Evolutionary conservation across 2,113 vertebrate genomes (phyloP), one percentile per base, ranked within the genome.

Genomic region (Seriola aureovittata): DNA sequence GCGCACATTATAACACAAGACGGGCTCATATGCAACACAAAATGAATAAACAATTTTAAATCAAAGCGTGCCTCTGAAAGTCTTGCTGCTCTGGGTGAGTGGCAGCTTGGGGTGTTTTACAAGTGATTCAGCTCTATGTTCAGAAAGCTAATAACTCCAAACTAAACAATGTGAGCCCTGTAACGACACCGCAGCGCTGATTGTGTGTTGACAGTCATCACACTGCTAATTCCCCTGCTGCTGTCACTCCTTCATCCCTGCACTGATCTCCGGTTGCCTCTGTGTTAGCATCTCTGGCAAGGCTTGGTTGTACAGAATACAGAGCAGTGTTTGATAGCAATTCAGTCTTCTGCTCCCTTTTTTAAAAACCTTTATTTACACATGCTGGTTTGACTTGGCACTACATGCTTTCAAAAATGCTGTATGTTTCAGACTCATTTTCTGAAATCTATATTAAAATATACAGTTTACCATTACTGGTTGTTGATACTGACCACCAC

Each of bases 201-300:
- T 84, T 82, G 54, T 85, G 83, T 90, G 87, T 91, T 91, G 91
- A 93, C 90, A 87, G 78, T 88, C 78, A 84, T 88, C 87, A 83
- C 81, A 75, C 77, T 1, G 25, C 68, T 87, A 89, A 93, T 84
- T 89, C 90, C 82, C 75, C 54, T 46, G 59, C 68, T 63, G 84
- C 87, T 80, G 82, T 80, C 89, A 83, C 87, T 87, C 82, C 72
- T 69, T 40, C 75, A 71, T 80, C 68, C 50, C 62, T 50, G 81
- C 54, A 62, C 60, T 73, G 52, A 69, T 67, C 80, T 89, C 38
- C 40, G 21, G 60, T 71, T 73, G 59, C 13, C 40, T 88, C 66
- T 79, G 12, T 75, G 40, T 75, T 46, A 50, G 65, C 46, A 3
- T 79, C 48, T 78, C 25, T 42, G 21, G 59, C 62, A 54, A 52